Base-by-base conservation (phyloP, 2,888 invertebrate genomes). In the Nineta flava region DNA sequence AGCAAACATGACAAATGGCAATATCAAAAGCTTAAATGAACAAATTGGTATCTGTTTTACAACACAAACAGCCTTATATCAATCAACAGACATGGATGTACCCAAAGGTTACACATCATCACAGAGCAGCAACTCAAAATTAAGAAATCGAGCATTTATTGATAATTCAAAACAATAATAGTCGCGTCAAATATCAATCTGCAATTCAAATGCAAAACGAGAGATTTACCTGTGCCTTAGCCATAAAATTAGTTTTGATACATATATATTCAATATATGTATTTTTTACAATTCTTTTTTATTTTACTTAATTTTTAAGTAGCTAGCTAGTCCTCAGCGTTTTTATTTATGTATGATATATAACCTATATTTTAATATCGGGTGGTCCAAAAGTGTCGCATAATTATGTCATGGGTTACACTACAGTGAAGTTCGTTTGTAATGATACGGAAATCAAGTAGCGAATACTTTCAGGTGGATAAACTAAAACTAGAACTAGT, bases 141-240 rank as follows among this genome's bases (percentile, higher is more conserved):
- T 74, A 12, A 65, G 73, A 54, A 73, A 73, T 52, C 62, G 74
- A 17, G 73, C 69, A 13, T 73, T 69, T 55, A 68, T 72, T 51
- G 67, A 70, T 53, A 68, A 52, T 50, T 54, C 57, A 15, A 43
- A 49, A 51, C 42, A 48, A 19, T 40, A 51, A n/a, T n/a, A n/a
- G n/a, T n/a, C 15, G n/a, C 10, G 26, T 26, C 6, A 26, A 26
- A 26, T 26, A 26, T 26, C 2, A 26, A 26, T 5, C 26, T 7
- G 4, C 26, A 26, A 7, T 7, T 26, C 26, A 26, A 26, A 26
- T 26, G 26, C 26, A 7, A 26, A 26, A 7, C 10, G 5, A n/a
- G 7, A n/a, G 7, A 13, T 38, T n/a, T 15, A 38, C 13, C n/a
- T 13, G n/a, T 38, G 38, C 15, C 15, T n/a, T 13, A 15, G 38